A percentile compares a stretch with the other conserved stretches of the same genome.
Evolutionary conservation across 2,797 vertebrate genomes (phyloP).

Genomic region (Brotula barbata): DNA sequence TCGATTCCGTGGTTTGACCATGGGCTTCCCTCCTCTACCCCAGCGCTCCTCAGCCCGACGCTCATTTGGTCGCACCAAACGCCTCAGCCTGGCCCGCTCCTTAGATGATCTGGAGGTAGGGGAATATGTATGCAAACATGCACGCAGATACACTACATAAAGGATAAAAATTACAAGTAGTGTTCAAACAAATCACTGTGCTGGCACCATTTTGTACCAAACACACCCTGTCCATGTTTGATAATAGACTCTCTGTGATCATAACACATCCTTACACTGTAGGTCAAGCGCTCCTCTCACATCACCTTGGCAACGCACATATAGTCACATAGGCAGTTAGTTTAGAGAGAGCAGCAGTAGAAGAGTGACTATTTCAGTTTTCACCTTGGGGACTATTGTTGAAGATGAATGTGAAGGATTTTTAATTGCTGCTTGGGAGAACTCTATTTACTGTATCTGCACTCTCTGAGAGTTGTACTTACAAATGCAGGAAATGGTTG

Average conservation of each 20-base stretch:
- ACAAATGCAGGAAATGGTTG: slow-evolving; percentile 52
- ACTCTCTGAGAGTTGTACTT: neutral
- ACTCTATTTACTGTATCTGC: no score
- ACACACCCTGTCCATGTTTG: slow-evolving; percentile 42
- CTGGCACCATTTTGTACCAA: slow-evolving; percentile 46
- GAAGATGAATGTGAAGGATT: neutral
- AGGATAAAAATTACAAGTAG: neutral
- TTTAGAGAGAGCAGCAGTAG: slow-evolving; percentile 1
- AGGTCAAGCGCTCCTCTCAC: slow-evolving; percentile 31
- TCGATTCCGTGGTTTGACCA: slow-evolving; percentile 81
- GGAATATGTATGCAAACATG: neutral
- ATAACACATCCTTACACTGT: slow-evolving; percentile 52
- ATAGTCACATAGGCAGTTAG: slow-evolving; percentile 2
- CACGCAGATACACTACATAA: neutral
- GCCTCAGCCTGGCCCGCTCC: slow-evolving; percentile 92
- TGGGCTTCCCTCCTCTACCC: slow-evolving; percentile 82
- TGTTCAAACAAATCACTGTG: slow-evolving; percentile 2
- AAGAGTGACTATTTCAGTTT: neutral
- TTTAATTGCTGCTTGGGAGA: neutral
- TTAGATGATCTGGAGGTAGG: slow-evolving; percentile 95
- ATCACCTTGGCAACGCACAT: slow-evolving; percentile 59
- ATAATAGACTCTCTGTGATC: slow-evolving; percentile 45
- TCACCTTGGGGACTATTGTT: neutral
- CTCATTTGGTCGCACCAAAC: slow-evolving; percentile 89
- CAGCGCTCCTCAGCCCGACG: slow-evolving; percentile 85